These are phyloP conservation scores for Lasioglossum zephyrum DNA, from an alignment of 2,888 invertebrate genomes.

Conservation along the genomic window DNA sequence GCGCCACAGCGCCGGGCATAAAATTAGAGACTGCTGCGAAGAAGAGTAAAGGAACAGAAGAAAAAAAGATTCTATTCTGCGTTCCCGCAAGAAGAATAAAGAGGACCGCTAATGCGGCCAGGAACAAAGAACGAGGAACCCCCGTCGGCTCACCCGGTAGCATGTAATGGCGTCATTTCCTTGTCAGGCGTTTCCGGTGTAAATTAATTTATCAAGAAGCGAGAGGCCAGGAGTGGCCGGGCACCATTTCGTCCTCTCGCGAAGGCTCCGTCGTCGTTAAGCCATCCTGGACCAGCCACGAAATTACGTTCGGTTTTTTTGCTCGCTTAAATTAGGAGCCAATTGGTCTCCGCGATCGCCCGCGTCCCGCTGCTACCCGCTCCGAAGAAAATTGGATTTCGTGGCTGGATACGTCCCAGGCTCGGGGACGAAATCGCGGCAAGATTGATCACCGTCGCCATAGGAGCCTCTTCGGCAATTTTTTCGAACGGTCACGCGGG, in stretches of 20 bases:
- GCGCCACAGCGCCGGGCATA: too few relatives aligned
- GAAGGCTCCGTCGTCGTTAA: slow-evolving; percentile 32
- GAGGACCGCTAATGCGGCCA: slow-evolving; percentile 21
- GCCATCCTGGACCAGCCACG: slow-evolving; percentile 52
- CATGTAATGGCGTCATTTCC: slow-evolving; percentile 80
- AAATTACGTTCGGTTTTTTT: slow-evolving; percentile 74
- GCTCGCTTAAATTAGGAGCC: slow-evolving; percentile 72
- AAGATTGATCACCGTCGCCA: slow-evolving; percentile 58
- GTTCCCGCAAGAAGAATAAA: slow-evolving; percentile 31
- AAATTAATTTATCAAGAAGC: slow-evolving; percentile 81
- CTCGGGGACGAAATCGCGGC: slow-evolving; percentile 62
- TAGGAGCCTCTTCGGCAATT: slow-evolving; percentile 47
- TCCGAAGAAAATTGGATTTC: slow-evolving; percentile 63
- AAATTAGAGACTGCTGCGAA: not conserved
- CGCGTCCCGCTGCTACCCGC: slow-evolving; percentile 60
- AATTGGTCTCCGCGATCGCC: slow-evolving; percentile 71
- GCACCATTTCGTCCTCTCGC: slow-evolving; percentile 49
- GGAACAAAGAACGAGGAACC: slow-evolving; percentile 30
- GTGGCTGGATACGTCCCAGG: slow-evolving; percentile 41
- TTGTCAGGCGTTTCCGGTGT: slow-evolving; percentile 81
- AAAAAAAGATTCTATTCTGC: not conserved
- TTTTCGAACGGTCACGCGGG: slow-evolving; percentile 35
- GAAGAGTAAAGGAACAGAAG: not conserved
- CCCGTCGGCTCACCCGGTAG: slow-evolving; percentile 68
- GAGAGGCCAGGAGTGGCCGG: slow-evolving; percentile 44